Evolutionary conservation across 2,113 vertebrate species (phyloP).

Genomic region (Entosphenus tridentatus): DNA sequence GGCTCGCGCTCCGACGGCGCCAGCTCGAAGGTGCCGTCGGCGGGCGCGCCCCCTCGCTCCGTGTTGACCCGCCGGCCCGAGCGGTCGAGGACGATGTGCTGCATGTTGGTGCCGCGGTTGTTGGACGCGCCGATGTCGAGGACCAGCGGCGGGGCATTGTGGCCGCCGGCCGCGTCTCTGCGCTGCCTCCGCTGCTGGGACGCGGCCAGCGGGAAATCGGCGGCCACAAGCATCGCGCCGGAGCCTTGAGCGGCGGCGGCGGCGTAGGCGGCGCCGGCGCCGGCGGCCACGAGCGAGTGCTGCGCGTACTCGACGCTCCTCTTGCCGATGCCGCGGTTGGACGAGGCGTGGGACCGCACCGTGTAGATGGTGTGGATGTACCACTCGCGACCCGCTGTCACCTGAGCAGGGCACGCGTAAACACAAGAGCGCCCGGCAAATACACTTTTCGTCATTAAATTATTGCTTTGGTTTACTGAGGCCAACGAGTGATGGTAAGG

Average conservation of each 20-base stretch:
- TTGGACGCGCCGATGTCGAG: constrained; percentile 41
- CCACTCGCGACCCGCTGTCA: constrained; percentile 65
- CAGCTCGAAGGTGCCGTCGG: constrained; percentile 22
- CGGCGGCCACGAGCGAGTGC: constrained; percentile 21
- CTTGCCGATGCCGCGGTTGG: constrained; percentile 41
- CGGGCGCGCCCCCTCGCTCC: constrained; percentile 14
- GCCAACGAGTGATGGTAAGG: neutral
- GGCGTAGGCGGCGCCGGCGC: constrained; percentile 5
- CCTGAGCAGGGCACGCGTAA: constrained; percentile 24
- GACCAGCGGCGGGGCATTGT: constrained; percentile 16
- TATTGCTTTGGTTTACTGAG: neutral
- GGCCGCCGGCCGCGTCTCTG: neutral
- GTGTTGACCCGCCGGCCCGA: constrained; percentile 18
- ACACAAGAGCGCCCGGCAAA: neutral
- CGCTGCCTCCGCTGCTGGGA: no score
- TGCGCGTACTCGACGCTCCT: constrained; percentile 42
- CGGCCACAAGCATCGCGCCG: constrained; percentile 11
- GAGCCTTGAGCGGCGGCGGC: no score
- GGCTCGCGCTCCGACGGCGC: constrained; percentile 21
- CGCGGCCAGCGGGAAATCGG: no score
- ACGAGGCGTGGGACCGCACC: constrained; percentile 41
- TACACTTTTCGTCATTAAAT: no score
- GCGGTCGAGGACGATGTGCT: constrained; percentile 49
- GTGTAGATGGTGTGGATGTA: constrained; percentile 81
- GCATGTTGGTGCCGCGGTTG: constrained; percentile 63